A percentile compares a stretch with the other conserved stretches of the same genome.
These are phyloP conservation scores for Neotoxoptera formosana DNA, from an alignment of 1,140 invertebrate genomes.

Conservation along the genomic window DNA sequence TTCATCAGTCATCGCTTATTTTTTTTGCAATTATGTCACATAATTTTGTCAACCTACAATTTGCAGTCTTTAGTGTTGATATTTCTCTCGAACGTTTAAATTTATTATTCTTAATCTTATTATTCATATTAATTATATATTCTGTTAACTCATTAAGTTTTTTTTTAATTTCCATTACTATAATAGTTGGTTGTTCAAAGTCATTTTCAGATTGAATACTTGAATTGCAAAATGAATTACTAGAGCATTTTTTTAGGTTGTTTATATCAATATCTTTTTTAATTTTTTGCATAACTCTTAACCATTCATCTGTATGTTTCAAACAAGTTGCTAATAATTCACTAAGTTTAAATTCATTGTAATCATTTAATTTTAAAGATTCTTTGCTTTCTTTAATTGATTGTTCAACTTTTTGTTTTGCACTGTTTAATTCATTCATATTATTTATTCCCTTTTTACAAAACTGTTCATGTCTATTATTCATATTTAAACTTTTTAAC, in stretches of 20 bases:
- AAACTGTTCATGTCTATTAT: background rate
- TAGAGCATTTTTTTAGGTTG: background rate
- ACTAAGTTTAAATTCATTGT: background rate
- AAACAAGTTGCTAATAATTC: constrained; percentile 16
- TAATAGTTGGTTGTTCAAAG: background rate
- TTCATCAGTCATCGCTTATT: background rate
- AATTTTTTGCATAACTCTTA: constrained; percentile 3
- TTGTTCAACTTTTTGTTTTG: constrained; percentile 8
- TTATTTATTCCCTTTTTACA: background rate
- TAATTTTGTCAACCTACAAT: background rate
- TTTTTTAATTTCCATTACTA: background rate
- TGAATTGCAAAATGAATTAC: constrained; percentile 2
- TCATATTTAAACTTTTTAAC: background rate
- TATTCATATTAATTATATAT: background rate
- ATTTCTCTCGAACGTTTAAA: constrained; percentile 20
- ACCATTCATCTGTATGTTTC: background rate
- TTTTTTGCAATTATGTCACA: background rate
- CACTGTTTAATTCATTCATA: background rate
- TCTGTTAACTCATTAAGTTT: constrained; percentile 14
- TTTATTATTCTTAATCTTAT: background rate
- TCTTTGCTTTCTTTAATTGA: constrained; percentile 12
- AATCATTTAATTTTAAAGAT: background rate
- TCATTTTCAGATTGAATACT: constrained; percentile 39
- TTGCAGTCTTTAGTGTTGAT: background rate
- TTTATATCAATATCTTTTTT: constrained; percentile 4